phyloP scores from a whole-genome alignment of 2,113 vertebrate genomes.

The Sander lucioperca region DNA sequence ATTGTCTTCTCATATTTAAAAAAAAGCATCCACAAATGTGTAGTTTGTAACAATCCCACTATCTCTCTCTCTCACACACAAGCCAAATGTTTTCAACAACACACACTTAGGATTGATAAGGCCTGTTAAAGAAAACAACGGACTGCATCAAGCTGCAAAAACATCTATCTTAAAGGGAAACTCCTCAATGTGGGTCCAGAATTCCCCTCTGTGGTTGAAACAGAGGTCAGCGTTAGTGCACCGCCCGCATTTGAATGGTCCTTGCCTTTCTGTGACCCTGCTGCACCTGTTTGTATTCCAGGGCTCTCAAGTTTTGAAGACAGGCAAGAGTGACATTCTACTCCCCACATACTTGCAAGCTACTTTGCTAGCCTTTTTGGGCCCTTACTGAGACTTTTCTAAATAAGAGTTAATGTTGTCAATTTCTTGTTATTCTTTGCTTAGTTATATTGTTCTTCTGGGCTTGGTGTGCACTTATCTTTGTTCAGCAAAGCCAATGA shows the following conservation, averaged over 20 bases:
- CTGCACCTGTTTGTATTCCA: neutral
- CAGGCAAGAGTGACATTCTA: no score
- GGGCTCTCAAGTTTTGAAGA: no score
- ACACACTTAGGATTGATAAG: slow-evolving; percentile 47
- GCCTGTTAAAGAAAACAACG: slow-evolving; percentile 39
- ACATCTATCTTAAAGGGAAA: slow-evolving; percentile 23
- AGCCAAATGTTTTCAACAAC: slow-evolving; percentile 14
- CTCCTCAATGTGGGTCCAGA: slow-evolving; percentile 23
- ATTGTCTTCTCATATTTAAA: neutral
- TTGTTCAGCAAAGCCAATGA: slow-evolving; percentile 1
- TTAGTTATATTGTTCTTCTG: neutral
- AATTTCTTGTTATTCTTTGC: neutral
- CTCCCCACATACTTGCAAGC: neutral
- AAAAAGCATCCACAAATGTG: neutral
- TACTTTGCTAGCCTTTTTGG: neutral
- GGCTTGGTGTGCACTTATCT: neutral
- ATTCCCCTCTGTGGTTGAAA: slow-evolving; percentile 42
- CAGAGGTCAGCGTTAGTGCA: slow-evolving; percentile 3
- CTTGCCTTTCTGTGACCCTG: neutral
- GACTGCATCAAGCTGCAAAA: slow-evolving; percentile 41
- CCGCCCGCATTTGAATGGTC: neutral
- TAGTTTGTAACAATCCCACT: neutral
- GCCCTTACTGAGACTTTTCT: neutral
- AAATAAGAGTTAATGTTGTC: neutral
- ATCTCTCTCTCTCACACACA: neutral